These are phyloP conservation scores for Hirundo rustica DNA, from an alignment of 2,797 vertebrate genomes.

Conservation along the genomic window DNA sequence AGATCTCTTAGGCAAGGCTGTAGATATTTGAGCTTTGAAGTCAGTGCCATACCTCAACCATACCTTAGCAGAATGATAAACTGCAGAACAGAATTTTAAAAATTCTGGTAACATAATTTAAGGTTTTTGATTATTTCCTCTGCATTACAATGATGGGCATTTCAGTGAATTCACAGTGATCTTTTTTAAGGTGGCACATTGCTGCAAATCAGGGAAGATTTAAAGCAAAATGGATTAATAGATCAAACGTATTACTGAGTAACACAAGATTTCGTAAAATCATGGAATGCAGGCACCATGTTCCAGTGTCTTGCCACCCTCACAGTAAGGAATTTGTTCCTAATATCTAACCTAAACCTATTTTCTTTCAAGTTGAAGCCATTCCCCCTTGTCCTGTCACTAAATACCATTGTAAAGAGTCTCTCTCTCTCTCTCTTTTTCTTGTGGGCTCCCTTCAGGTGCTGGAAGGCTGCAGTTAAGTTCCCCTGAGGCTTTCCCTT, in stretches of 20 bases:
- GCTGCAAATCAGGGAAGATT: background rate
- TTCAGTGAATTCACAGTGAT: background rate
- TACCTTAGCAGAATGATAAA: background rate
- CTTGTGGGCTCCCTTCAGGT: background rate
- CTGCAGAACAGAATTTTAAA: background rate
- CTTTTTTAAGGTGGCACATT: background rate
- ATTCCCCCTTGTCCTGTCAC: background rate
- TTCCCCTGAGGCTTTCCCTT: background rate
- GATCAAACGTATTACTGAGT: background rate
- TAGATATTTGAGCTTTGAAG: background rate
- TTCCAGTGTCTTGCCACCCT: background rate
- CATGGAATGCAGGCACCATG: background rate
- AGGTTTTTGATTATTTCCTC: background rate
- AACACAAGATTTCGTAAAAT: background rate
- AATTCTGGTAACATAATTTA: background rate
- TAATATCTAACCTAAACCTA: background rate
- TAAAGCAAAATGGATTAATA: background rate
- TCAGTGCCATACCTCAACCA: rapidly evolving
- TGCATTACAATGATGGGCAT: background rate
- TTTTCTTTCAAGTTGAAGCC: background rate
- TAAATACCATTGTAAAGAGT: background rate
- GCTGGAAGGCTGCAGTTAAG: background rate
- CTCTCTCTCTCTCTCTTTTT: background rate
- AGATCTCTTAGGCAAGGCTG: background rate
- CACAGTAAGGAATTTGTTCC: background rate